A percentile compares a stretch with the other conserved stretches of the same genome.
Evolutionary conservation across 1,140 invertebrate genomes (phyloP).

Genomic region (Formica exsecta): DNA sequence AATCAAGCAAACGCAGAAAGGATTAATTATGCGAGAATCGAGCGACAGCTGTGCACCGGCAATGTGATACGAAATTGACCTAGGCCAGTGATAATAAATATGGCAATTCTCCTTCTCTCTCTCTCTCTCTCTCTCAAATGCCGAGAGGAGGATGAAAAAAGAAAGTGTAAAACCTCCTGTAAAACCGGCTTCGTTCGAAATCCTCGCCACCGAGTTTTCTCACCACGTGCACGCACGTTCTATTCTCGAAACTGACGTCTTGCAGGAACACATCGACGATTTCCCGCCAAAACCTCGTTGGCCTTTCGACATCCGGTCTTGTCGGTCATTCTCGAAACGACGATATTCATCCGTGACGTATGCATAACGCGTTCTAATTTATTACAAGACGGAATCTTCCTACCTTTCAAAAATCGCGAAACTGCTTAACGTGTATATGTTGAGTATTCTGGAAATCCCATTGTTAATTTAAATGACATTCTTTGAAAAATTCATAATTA

Average conservation of each 20-base stretch:
- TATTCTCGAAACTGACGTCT: conserved; percentile 44
- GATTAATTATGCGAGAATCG: conserved; percentile 30
- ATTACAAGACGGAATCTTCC: background rate
- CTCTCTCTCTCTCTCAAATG: background rate
- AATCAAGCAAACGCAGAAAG: background rate
- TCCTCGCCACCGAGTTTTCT: conserved; percentile 19
- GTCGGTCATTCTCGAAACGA: background rate
- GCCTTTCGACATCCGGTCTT: background rate
- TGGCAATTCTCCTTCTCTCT: background rate
- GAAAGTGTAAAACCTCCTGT: background rate
- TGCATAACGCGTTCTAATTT: background rate
- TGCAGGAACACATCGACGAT: background rate
- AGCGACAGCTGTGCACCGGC: background rate
- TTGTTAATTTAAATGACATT: background rate
- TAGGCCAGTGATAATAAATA: conserved; percentile 76
- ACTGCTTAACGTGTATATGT: background rate
- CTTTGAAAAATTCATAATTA: background rate
- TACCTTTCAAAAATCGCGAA: background rate
- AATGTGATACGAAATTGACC: conserved; percentile 69
- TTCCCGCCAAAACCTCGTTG: conserved; percentile 60
- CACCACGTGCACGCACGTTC: conserved; percentile 46
- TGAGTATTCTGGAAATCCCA: background rate
- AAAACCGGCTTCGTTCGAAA: conserved; percentile 60
- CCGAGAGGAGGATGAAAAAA: conserved; percentile 2
- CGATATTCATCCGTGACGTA: background rate